Evolutionary conservation across 2,113 vertebrate species (phyloP).

Genomic region (Onychostoma macrolepis): DNA sequence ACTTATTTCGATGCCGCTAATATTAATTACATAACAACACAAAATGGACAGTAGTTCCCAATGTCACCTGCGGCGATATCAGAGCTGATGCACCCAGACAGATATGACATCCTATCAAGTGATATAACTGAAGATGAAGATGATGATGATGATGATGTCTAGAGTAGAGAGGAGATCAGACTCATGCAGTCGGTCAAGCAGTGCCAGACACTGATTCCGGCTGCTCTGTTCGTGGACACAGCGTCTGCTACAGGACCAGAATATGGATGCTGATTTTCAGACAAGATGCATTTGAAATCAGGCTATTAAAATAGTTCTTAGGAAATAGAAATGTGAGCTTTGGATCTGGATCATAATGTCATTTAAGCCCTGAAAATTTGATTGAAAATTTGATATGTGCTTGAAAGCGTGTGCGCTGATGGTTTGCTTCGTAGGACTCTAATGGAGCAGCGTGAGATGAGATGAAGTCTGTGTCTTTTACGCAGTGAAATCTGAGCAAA

Average conservation of each 20-base stretch:
- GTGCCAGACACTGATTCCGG: conserved; percentile 9
- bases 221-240: conserved; percentile 18
- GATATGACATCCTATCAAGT: conserved; percentile 11
- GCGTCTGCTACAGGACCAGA: neutral
- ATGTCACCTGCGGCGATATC: neutral
- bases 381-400: conserved; percentile 4
- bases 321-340: neutral
- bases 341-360: neutral
- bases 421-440: conserved; percentile 18
- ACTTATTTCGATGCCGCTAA: neutral
- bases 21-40: neutral
- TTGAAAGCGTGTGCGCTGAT: neutral
- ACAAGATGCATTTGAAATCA: neutral
- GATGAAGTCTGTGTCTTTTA: conserved; percentile 19
- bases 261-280: neutral
- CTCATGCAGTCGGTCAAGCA: conserved; percentile 4
- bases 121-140: conserved; percentile 1
- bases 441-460: neutral
- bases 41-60: neutral
- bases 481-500: conserved; percentile 33
- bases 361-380: neutral
- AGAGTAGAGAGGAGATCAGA: conserved; percentile 16
- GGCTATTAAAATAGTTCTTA: neutral
- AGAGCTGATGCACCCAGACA: conserved; percentile 2
- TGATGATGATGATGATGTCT: conserved; percentile 17